Evolutionary conservation across 1,140 invertebrate species (phyloP), one percentile per base, ranked within the genome.

Genomic region (Pachypeltis micranthus): DNA sequence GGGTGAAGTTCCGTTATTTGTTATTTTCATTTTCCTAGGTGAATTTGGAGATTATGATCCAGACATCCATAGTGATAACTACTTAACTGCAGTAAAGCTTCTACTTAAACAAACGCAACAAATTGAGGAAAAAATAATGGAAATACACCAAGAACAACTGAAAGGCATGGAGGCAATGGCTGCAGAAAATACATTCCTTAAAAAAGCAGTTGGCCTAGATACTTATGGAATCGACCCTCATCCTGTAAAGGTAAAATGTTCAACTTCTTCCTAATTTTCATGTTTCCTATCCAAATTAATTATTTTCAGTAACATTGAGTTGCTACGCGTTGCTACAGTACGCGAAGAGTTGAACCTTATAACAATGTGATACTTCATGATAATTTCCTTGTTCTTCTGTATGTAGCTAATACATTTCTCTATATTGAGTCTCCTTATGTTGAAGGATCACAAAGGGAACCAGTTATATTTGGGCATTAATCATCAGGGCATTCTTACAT

Each of bases 151-250:
- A 71, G 90, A 84, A 68, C 79, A 84, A 62, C 77, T 90, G 10
- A 84, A 85, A 70, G 85, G 84, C 19, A 82, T 87, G 70, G 82
- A 82, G 27, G 81, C 83, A 1, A 80, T 84, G 64, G 84, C 87
- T 72, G 86, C 91, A 2, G 92, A 95, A 76, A 82, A 81, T 27
- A 82, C 85, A 64, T 96, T 96, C 74, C 79, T 96, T 27, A 88
- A 86, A 74, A 86, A 92, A 70, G 91, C 93, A 21, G 86, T 88
- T 28, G 83, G 87, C 61, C 78, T 98, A 34, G 95, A 97, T 70
- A 96, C 94, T 0, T 98, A 98, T 72, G 96, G 95, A 14, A 88
- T 98, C 27, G 95, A 98, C 78, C 96, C 95, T 1, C 92, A 98
- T 81, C 89, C 91, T 59, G 93, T 98, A n/a, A 98, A 97, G 82